Evolutionary conservation across 1,140 invertebrate genomes (phyloP), one percentile per base, ranked within the genome.

Genomic region (Zaprionus inermis): DNA sequence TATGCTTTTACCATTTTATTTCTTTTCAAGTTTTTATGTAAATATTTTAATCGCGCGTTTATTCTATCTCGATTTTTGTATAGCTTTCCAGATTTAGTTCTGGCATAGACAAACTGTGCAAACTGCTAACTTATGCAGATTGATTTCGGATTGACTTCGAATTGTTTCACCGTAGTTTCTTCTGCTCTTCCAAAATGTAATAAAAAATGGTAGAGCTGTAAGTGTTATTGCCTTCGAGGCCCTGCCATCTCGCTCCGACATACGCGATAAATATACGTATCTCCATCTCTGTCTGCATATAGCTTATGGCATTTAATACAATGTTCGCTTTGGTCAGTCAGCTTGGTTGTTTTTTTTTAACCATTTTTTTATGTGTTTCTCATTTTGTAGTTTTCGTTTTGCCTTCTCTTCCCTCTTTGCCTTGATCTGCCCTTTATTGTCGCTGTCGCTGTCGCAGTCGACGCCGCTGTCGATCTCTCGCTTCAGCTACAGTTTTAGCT

Each of bases 331-430:
- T 32, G 51, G 24, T 28, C 24, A 28, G 52, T 56, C 46, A 36
- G 6, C 0, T 56, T 49, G 52, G 16, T 69, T 30, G 30, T 51
- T 59, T 60, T 49, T 68, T 28, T 28, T 28, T 28, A 46, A 58
- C 51, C 34, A 59, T 64, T 68, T 79, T 72, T 80, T 73, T 85
- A 79, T 83, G 72, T 72, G 64, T 84, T 69, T 83, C 55, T 85
- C 81, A 84, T 86, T 84, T 86, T 81, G 78, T 85, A 81, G 81
- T 81, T 84, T 84, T 84, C 73, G 76, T 80, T 83, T 83, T 84
- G 66, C 38, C 38, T 32, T 52, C n/a, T 44, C 34, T 18, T 24
- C 16, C 22, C 36, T 22, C 38, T 18, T 54, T 49, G 46, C 14
- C 56, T 54, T 61, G 49, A 59, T 57, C 64, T 68, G 71, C 75